Base-by-base conservation (phyloP, 2,113 vertebrate genomes). In the Elaphurus davidianus region DNA sequence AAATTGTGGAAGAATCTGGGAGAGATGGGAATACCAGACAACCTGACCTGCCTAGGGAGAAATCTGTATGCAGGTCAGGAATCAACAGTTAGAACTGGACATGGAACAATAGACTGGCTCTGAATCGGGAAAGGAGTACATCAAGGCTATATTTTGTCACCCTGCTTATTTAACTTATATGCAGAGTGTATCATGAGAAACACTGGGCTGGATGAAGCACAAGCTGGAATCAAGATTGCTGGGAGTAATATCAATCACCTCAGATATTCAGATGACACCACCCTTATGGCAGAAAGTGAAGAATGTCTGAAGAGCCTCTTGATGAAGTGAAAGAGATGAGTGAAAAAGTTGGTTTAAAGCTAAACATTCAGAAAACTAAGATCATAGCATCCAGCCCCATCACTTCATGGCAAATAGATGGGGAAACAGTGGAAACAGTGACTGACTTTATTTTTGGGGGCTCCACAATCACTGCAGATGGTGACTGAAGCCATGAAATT, bases 361-460 rank as follows among this genome's bases (percentile, higher is more conserved):
- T 71, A n/a, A 36, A 36, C 17, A 21, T 71, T 64, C 4, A 36
- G 9, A 36, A 71, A 71, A 71, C 17, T 71, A 71, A 36, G 17
- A 36, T 71, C 64, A 11, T 71, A 19, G 64, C n/a, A 36, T 36
- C 9, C 33, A 10, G 17, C 11, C 17, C n/a, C 64, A 71, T 71
- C 64, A 71, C 64, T 71, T 71, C 17, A 36, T 21, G 64, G 9
- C 9, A 71, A 71, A 71, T 71, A 71, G n/a, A 36, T 71, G 17
- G n/a, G 17, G n/a, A 21, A 71, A 21, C 30, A 64, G 30, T 64
- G 30, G 62, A 64, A 64, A 64, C n/a, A 71, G 17, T 71, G n/a
- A 3, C 33, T 19, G 16, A 67, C 8, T 67, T 36, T 71, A 36
- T 71, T 21, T 36, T 67, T 0, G 0, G 1, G 3, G n/a, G 17